Percentiles rank a stretch among this genome's conserved stretches.
phyloP scores from a whole-genome alignment of 1,140 invertebrate species.

The Sarcophaga peregrina region DNA sequence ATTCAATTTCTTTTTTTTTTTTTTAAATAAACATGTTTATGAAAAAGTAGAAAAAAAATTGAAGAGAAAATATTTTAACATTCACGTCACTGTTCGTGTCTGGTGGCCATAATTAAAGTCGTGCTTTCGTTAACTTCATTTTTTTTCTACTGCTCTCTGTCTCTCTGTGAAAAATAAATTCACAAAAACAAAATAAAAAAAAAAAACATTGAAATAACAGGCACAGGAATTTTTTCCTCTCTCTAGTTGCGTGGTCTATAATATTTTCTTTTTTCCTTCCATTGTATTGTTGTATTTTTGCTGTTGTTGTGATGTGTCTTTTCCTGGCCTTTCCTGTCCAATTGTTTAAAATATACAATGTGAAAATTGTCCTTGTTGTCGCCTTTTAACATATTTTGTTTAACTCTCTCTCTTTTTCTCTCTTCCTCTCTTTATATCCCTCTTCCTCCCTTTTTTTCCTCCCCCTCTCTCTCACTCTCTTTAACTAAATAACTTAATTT shows the following conservation, averaged over 20 bases:
- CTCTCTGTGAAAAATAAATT: neutral
- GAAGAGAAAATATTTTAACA: constrained; percentile 43
- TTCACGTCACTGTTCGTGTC: constrained; percentile 44
- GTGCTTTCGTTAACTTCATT: constrained; percentile 45
- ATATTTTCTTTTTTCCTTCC: neutral
- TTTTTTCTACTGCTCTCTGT: constrained; percentile 5
- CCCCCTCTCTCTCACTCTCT: neutral
- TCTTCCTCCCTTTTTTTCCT: constrained; percentile 7
- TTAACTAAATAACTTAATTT: neutral
- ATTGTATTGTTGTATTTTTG: constrained; percentile 1
- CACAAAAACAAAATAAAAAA: neutral
- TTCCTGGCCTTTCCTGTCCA: constrained; percentile 26
- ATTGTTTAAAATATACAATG: constrained; percentile 45
- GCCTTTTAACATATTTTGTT: constrained; percentile 23
- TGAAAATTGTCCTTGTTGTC: constrained; percentile 46
- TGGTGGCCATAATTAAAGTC: constrained; percentile 46
- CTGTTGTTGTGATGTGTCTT: constrained; percentile 21
- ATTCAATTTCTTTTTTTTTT: neutral
- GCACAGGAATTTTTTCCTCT: constrained; percentile 4
- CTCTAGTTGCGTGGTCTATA: constrained; percentile 25
- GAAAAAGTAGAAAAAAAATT: constrained; percentile 20
- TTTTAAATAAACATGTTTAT: neutral
- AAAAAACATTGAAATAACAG: neutral
- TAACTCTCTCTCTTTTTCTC: neutral
- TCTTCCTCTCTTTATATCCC: too few relatives aligned